These are phyloP conservation scores for Volucella inflata DNA, from an alignment of 2,888 invertebrate species.

Conservation along the genomic window DNA sequence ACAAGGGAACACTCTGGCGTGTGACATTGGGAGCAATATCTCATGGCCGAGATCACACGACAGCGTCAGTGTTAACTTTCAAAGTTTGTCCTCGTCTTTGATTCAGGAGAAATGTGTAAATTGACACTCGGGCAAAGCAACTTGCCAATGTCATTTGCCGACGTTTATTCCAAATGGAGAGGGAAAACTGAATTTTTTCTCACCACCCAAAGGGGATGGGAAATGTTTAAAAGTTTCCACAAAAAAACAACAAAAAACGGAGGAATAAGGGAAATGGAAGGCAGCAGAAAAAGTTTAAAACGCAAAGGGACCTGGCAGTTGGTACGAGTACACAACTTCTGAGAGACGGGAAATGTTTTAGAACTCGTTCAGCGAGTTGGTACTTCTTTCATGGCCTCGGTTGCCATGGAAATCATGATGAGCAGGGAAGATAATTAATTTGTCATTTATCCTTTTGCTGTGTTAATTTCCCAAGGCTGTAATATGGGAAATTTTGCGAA, in stretches of 20 bases:
- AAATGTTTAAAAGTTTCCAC: conserved; percentile 61
- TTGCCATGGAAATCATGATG: conserved; percentile 63
- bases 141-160: conserved; percentile 62
- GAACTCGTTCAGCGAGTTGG: conserved; percentile 42
- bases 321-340: conserved; percentile 39
- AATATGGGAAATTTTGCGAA: conserved; percentile 46
- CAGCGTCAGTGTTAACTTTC: conserved; percentile 70
- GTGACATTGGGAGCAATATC: conserved; percentile 62
- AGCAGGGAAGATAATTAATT: conserved; percentile 72
- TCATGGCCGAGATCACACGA: conserved; percentile 70
- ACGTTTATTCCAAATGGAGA: conserved; percentile 70
- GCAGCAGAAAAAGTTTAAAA: conserved; percentile 50
- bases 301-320: conserved; percentile 55
- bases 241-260: conserved; percentile 21
- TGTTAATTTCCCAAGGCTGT: conserved; percentile 73
- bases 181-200: conserved; percentile 42
- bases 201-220: not conserved
- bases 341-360: conserved; percentile 45
- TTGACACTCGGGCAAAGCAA: conserved; percentile 68
- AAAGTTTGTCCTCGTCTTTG: conserved; percentile 70
- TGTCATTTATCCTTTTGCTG: conserved; percentile 71
- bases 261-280: conserved; percentile 1
- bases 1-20: conserved; percentile 67
- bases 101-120: conserved; percentile 69
- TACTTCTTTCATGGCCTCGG: conserved; percentile 26